Conservation (phyloP, 2,113 vertebrate species). For the Dromaius novaehollandiae region DNA sequence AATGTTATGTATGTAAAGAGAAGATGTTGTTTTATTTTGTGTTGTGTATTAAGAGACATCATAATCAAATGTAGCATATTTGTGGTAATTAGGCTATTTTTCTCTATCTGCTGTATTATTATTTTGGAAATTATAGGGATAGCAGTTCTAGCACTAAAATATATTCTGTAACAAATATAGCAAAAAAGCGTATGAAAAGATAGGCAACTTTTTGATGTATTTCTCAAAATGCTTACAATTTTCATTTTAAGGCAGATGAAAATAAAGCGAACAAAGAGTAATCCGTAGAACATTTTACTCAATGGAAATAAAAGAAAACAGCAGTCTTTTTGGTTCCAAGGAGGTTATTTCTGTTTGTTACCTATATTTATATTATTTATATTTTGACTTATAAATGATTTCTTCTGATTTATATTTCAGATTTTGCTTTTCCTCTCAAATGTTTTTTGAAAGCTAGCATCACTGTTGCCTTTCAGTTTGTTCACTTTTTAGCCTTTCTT, state of each 20-base stretch:
- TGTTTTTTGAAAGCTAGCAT: not conserved
- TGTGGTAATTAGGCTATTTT: not conserved
- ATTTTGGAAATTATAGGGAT: not conserved
- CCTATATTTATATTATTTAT: not conserved
- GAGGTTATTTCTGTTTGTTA: not conserved
- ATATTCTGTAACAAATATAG: not conserved
- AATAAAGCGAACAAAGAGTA: not conserved
- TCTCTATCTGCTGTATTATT: not conserved
- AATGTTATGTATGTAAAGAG: not conserved
- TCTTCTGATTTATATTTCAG: too few species aligned
- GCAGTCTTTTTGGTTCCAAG: not conserved
- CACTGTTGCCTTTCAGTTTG: not conserved
- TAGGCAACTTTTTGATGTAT: not conserved
- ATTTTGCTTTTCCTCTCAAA: not conserved
- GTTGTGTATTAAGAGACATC: not conserved
- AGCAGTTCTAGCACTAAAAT: not conserved
- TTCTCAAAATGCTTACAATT: not conserved
- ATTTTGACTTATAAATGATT: too few species aligned
- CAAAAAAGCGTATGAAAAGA: not conserved
- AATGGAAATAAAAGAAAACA: not conserved
- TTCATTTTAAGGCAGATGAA: not conserved
- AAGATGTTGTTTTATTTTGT: not conserved
- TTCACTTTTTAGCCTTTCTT: not conserved
- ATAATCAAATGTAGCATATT: not conserved
- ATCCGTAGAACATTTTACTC: not conserved